These are phyloP conservation scores for Oryzias celebensis DNA, from an alignment of 2,113 vertebrate genomes.

Conservation along the genomic window DNA sequence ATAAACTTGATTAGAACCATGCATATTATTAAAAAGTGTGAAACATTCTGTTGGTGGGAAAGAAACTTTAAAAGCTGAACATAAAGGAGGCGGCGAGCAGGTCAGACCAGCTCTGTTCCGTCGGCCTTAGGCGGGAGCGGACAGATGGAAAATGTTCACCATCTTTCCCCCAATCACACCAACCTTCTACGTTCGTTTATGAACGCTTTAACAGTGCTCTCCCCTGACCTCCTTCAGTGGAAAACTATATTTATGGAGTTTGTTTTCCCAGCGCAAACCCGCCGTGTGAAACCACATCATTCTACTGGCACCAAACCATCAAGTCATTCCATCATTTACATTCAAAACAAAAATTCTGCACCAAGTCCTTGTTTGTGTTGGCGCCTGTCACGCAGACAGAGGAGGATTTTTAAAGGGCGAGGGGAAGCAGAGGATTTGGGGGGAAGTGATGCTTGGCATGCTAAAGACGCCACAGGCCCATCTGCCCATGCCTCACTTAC, in stretches of 20 bases:
- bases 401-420: conserved; percentile 11
- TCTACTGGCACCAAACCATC: not conserved
- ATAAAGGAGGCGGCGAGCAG: not conserved
- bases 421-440: conserved; percentile 9
- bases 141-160: not conserved
- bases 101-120: too few species aligned
- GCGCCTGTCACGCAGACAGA: conserved; percentile 3
- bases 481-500: conserved; percentile 44
- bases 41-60: too few species aligned
- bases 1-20: too few species aligned
- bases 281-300: not conserved
- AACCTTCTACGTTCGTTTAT: conserved; percentile 6
- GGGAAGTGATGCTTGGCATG: conserved; percentile 9
- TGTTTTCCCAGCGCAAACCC: conserved; percentile 1
- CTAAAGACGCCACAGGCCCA: conserved; percentile 28
- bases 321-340: conserved; percentile 1
- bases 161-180: conserved; percentile 4
- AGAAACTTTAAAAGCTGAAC: not conserved
- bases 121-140: too few species aligned
- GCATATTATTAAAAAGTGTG: too few species aligned
- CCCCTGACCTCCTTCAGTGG: not conserved
- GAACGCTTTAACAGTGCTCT: not conserved
- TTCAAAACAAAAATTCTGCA: conserved; percentile 3
- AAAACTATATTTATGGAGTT: conserved; percentile 4
- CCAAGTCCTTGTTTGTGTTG: conserved; percentile 45